These are phyloP conservation scores for Leptura quadrifasciata DNA, from an alignment of 2,888 invertebrate genomes.

Conservation along the genomic window DNA sequence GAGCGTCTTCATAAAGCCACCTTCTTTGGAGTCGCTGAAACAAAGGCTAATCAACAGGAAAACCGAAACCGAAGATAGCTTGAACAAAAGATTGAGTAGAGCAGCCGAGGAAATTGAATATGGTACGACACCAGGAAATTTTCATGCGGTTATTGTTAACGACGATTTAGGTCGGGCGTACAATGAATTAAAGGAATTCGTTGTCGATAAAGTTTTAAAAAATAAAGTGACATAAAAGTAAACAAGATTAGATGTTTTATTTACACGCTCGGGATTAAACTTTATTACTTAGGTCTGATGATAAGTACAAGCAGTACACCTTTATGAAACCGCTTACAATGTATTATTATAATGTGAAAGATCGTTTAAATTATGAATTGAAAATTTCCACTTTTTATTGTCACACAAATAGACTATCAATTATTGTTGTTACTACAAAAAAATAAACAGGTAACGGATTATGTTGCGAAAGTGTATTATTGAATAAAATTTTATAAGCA, in stretches of 20 bases:
- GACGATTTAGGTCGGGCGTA: conserved; percentile 89
- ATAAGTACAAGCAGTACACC: background rate
- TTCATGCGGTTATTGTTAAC: conserved; percentile 89
- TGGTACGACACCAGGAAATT: conserved; percentile 86
- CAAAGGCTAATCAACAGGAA: conserved; percentile 84
- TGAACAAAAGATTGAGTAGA: conserved; percentile 85
- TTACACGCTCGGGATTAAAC: conserved; percentile 20
- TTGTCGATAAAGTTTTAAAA: conserved; percentile 76
- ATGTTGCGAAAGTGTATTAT: too few relatives aligned
- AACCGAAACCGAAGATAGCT: conserved; percentile 93
- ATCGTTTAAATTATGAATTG: background rate
- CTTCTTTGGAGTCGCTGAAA: conserved; percentile 86
- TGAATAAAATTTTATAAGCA: too few relatives aligned
- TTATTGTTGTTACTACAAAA: background rate
- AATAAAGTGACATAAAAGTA: conserved; percentile 42
- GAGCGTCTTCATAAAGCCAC: conserved; percentile 95
- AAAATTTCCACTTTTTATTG: background rate
- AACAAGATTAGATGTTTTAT: conserved; percentile 26
- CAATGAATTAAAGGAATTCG: conserved; percentile 81
- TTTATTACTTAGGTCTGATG: conserved; percentile 30
- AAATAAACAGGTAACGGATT: too few relatives aligned
- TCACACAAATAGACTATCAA: background rate
- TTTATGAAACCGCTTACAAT: background rate
- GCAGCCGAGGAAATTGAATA: conserved; percentile 90
- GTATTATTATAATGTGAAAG: too few relatives aligned